A percentile compares a stretch with the other conserved stretches of the same genome.
Conservation (phyloP, 2,113 vertebrate genomes). For the Nicator chloris region DNA sequence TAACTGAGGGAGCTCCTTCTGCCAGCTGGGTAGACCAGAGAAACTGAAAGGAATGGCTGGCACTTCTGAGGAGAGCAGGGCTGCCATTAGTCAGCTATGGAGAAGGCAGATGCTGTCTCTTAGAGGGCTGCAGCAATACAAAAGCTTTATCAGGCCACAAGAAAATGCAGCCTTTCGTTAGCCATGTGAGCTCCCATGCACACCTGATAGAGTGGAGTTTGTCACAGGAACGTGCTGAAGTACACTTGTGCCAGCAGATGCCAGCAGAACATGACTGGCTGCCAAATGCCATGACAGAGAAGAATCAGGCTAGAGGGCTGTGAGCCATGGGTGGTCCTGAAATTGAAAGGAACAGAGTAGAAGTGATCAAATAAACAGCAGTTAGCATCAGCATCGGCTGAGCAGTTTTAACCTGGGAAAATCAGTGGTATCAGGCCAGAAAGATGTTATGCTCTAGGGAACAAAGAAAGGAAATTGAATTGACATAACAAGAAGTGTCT, state of each 20-base stretch:
- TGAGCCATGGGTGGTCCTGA: background rate
- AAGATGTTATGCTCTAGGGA: background rate
- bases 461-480: background rate
- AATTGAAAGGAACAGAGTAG: background rate
- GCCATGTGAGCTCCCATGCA: accelerated
- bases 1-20: background rate
- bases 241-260: background rate
- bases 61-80: background rate
- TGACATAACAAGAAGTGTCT: background rate
- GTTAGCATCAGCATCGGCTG: background rate
- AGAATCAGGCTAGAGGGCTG: background rate
- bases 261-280: background rate
- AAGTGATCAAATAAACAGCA: background rate
- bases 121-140: background rate
- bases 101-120: background rate
- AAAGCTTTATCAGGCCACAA: background rate
- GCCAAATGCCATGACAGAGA: background rate
- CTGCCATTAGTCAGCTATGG: background rate
- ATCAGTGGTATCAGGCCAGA: background rate
- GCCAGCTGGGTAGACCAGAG: background rate
- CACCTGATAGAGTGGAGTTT: background rate
- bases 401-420: background rate
- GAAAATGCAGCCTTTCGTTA: background rate
- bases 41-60: background rate
- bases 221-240: background rate